These are phyloP conservation scores for Hydropotes inermis DNA, from an alignment of 2,113 vertebrate genomes.

Conservation along the genomic window DNA sequence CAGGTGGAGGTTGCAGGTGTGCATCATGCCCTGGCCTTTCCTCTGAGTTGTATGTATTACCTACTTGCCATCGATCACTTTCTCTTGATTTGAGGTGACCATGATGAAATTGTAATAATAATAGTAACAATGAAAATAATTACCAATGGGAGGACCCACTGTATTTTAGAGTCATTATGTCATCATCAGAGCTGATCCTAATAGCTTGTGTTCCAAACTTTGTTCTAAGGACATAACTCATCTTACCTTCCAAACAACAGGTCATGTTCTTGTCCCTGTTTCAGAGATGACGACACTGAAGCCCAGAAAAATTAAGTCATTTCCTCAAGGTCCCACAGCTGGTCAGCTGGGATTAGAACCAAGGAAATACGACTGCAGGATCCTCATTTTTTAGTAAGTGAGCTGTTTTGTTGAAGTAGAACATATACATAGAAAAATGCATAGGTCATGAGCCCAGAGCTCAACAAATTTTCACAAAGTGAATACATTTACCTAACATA, in stretches of 20 bases:
- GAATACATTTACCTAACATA: no score
- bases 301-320: background rate
- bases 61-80: background rate
- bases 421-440: background rate
- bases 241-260: background rate
- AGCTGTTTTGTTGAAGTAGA: background rate
- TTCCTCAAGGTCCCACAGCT: background rate
- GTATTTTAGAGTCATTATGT: background rate
- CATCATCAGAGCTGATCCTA: background rate
- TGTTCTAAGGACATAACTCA: background rate
- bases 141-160: background rate
- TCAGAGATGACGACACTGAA: background rate
- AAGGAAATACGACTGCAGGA: background rate
- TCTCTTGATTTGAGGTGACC: background rate
- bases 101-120: background rate
- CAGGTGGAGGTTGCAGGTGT: background rate
- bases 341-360: background rate
- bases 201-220: background rate
- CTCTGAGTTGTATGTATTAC: no score
- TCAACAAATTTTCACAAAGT: background rate
- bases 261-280: background rate
- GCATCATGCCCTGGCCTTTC: no score
- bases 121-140: background rate
- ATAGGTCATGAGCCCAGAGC: no score
- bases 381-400: background rate